Evolutionary conservation across 2,113 vertebrate genomes (phyloP).

Genomic region (Nannospalax galili): DNA sequence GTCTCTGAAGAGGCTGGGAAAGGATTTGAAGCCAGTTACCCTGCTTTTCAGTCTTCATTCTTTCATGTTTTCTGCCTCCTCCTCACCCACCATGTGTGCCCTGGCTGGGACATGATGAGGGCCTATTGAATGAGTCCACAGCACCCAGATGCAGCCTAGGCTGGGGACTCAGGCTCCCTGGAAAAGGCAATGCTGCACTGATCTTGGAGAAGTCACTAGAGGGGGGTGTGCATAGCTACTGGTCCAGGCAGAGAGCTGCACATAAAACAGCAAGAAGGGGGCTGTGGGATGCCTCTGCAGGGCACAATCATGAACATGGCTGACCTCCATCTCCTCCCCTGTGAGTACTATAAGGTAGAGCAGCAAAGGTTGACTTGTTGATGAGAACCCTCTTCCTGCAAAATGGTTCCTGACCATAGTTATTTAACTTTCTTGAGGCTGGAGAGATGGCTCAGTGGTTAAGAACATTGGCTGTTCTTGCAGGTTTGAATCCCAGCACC

Average conservation of each 20-base stretch:
- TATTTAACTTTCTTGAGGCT: conserved; percentile 47
- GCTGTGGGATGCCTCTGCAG: not conserved
- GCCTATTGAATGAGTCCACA: not conserved
- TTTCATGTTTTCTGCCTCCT: not conserved
- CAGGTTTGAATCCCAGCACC: too few species aligned
- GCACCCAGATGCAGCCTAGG: not conserved
- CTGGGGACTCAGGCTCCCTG: not conserved
- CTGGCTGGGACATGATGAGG: not conserved
- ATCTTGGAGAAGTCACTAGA: not conserved
- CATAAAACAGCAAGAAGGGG: not conserved
- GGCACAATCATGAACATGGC: not conserved
- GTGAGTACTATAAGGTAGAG: not conserved
- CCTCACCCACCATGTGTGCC: rapidly evolving
- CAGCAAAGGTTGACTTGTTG: not conserved
- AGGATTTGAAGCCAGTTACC: not conserved
- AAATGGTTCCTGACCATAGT: not conserved
- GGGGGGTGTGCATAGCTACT: not conserved
- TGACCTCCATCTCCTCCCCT: not conserved
- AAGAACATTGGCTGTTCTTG: too few species aligned
- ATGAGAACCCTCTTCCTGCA: conserved; percentile 11
- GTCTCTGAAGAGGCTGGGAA: not conserved
- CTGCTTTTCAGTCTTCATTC: not conserved
- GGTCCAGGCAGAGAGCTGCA: not conserved
- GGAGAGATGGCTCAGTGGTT: too few species aligned
- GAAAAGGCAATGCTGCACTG: not conserved